Base-by-base conservation (phyloP, 64 coral and sea anemone genomes). In the Exaiptasia diaphana region DNA sequence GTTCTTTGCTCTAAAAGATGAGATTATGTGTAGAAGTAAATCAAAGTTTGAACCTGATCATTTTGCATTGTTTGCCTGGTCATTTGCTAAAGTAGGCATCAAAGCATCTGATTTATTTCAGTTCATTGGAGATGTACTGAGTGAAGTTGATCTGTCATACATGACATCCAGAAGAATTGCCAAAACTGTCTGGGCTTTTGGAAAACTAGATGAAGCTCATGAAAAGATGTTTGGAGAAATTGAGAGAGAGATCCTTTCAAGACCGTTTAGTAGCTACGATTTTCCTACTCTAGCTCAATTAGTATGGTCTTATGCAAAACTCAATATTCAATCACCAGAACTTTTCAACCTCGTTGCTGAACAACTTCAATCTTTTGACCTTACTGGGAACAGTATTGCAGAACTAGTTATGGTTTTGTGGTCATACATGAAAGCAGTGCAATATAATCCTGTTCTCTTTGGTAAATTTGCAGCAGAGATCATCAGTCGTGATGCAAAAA, bases 141-240 rank as follows among this genome's bases (percentile, higher is more conserved):
- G 69, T 24, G 14, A 73, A 26, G 36, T 42, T 5, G 26, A 73
- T 49, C n/a, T 73, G 4, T 45, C 69, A 0, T 35, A 73, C 23
- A 45, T 73, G 3, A 23, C 41, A 12, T 46, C 69, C 12, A 73
- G 69, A 46, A 73, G 69, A 73, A 73, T 73, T 73, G 38, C 69
- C 38, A 73, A 73, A 32, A 30, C n/a, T 45, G 25, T 49, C 11
- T 73, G 69, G 69, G 69, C 69, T 48, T 73, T 73, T 73, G 69
- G 38, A 42, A 13, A 37, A 49, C 4, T 73, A 40, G 69, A 40
- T 45, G 69, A 73, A 49, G 44, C n/a, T 18, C 69, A 73, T 32
- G 27, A 45, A 32, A 73, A 37, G 10, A 26, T 73, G 44, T 73
- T 73, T 31, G 10, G 28, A 49, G 27, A 15, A 23, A 5, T 73